Evolutionary conservation across 2,113 vertebrate species (phyloP).

Genomic region (Solea solea): DNA sequence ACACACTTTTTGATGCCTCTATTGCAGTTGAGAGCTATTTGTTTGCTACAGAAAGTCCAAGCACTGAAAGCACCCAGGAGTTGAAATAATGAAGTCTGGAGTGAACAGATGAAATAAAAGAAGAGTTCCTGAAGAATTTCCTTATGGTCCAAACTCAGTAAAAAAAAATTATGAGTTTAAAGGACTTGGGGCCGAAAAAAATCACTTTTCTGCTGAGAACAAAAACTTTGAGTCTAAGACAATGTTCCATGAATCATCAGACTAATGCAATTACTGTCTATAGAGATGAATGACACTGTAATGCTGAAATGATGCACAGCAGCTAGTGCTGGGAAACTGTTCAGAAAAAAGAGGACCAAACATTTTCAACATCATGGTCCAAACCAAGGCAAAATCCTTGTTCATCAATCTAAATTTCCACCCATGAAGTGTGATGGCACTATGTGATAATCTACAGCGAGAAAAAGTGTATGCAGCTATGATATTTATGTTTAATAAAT

Average conservation of each 20-base stretch:
- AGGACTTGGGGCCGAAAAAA: not conserved
- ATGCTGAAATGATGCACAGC: constrained; percentile 8
- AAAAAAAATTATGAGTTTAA: not conserved
- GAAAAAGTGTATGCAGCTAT: too few species aligned
- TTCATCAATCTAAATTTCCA: too few species aligned
- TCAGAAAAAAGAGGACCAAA: constrained; percentile 4
- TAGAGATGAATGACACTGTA: not conserved
- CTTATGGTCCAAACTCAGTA: not conserved
- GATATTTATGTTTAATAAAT: too few species aligned
- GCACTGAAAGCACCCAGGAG: not conserved
- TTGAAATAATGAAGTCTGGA: not conserved
- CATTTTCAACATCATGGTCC: not conserved
- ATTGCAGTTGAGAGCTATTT: not conserved
- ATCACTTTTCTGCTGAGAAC: too few species aligned
- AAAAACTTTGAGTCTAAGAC: too few species aligned
- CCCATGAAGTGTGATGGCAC: too few species aligned
- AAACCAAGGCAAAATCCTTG: not conserved
- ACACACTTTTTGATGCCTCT: not conserved
- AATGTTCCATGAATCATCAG: not conserved
- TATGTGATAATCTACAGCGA: too few species aligned
- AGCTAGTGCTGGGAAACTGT: constrained; percentile 8
- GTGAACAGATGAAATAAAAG: not conserved
- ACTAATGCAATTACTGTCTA: constrained; percentile 1
- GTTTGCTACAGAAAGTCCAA: not conserved
- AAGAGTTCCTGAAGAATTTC: not conserved